Base-by-base conservation (phyloP, 2,888 invertebrate species). In the Eupithecia subumbrata region DNA sequence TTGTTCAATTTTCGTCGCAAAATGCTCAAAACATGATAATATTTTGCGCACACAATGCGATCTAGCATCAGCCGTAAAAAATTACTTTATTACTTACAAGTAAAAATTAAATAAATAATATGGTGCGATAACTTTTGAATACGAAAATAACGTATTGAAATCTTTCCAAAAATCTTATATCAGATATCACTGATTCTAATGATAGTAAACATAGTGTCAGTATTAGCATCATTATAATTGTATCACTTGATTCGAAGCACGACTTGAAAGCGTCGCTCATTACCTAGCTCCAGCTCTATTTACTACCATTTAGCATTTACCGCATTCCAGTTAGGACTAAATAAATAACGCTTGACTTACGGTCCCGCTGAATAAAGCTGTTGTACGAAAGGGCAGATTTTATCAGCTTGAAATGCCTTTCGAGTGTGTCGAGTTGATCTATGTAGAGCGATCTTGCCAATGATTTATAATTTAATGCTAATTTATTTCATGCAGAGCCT, bases 341-440 rank as follows among this genome's bases (percentile, higher is more conserved):
- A 81, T 79, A 81, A 79, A 81, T 78, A 78, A 78, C 70, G 70
- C 40, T 56, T 73, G 80, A 80, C 80, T 81, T 80, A 80, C 78
- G 63, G 79, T 43, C 70, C 43, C 69, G 68, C 64, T 73, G 79
- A 76, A 80, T 81, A 79, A 76, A 81, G 78, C 77, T 80, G 81
- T 78, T 80, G 77, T 78, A 71, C 75, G 76, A 81, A 80, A 81
- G 81, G 81, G 78, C 73, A 81, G 81, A 81, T 81, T 76, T 75
- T 80, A 81, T 81, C 81, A 64, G n/a, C 56, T 70, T 45, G 69
- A 77, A 76, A 76, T 73, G 73, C 74, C 76, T 74, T 71, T 69
- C 69, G 73, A 48, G 64, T 69, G 71, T 72, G 63, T 43, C 18
- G 68, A 60, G 45, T 43, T 66, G 12, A 52, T 64, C 64, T 64